These are phyloP conservation scores for Lophotis ruficrista DNA, from an alignment of 2,113 vertebrate genomes.

Conservation along the genomic window DNA sequence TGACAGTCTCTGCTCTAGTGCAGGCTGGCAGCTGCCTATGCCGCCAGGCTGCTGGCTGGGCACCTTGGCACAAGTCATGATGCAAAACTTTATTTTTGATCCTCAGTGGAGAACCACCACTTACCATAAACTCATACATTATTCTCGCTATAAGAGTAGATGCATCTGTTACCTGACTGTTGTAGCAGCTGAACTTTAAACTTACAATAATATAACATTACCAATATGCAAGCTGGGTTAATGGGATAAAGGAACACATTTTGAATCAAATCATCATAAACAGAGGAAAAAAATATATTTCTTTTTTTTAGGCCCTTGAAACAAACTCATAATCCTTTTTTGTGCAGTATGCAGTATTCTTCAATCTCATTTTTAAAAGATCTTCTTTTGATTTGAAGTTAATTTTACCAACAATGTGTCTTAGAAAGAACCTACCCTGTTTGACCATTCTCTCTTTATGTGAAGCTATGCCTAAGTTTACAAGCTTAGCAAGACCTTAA, in stretches of 20 bases:
- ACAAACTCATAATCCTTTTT: background rate
- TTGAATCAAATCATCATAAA: background rate
- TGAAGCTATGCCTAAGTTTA: background rate
- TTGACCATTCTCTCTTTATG: background rate
- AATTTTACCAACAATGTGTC: background rate
- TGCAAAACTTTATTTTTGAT: background rate
- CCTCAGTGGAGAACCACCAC: background rate
- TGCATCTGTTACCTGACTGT: background rate
- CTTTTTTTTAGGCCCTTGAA: background rate
- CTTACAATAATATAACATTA: background rate
- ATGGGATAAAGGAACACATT: background rate
- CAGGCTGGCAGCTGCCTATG: background rate
- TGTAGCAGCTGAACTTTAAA: background rate
- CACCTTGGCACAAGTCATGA: background rate
- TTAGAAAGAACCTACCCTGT: background rate
- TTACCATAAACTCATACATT: background rate
- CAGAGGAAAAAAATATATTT: background rate
- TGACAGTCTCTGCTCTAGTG: background rate
- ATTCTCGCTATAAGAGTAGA: background rate
- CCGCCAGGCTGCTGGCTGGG: background rate
- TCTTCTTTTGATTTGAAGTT: too few relatives aligned
- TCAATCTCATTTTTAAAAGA: too few relatives aligned
- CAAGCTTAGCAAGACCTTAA: background rate
- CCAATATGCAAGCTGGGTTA: background rate
- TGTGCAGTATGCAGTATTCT: background rate